A percentile compares a stretch with the other conserved stretches of the same genome.
Conservation (phyloP, 2,113 vertebrate species). For the Pelobates fuscus region DNA sequence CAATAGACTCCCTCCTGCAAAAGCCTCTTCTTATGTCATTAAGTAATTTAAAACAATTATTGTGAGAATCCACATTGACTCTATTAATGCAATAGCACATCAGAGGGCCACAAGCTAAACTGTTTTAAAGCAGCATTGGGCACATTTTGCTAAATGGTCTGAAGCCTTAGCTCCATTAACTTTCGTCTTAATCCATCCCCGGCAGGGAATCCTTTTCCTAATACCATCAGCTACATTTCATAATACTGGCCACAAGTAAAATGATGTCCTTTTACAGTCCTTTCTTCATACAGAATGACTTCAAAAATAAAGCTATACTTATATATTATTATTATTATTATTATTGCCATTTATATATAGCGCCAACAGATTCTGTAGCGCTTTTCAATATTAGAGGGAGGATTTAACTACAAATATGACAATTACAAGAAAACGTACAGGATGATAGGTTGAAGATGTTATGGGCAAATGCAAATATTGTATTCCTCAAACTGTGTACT, state of each 20-base stretch:
- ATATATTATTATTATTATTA: too few species aligned
- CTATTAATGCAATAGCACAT: neutral
- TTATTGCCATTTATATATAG: too few species aligned
- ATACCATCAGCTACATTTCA: neutral
- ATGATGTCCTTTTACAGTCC: too few species aligned
- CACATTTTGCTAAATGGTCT: neutral
- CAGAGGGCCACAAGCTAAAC: neutral
- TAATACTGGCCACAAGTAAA: neutral
- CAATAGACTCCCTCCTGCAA: neutral
- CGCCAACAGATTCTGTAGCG: too few species aligned
- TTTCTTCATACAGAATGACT: too few species aligned
- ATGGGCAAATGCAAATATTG: too few species aligned
- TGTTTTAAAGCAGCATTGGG: neutral
- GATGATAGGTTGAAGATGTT: too few species aligned
- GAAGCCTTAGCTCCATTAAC: neutral
- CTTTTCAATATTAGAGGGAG: too few species aligned
- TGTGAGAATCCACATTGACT: neutral
- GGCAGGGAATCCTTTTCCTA: neutral
- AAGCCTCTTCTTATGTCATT: neutral
- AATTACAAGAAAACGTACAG: too few species aligned
- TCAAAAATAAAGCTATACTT: too few species aligned
- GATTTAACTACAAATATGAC: too few species aligned
- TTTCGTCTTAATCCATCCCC: neutral
- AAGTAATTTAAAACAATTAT: slow-evolving; percentile 3
- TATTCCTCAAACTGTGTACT: too few species aligned